Percentiles rank a stretch among this genome's conserved stretches.
Evolutionary conservation across 1,140 invertebrate species (phyloP).

Genomic region (Brachionus sp.): DNA sequence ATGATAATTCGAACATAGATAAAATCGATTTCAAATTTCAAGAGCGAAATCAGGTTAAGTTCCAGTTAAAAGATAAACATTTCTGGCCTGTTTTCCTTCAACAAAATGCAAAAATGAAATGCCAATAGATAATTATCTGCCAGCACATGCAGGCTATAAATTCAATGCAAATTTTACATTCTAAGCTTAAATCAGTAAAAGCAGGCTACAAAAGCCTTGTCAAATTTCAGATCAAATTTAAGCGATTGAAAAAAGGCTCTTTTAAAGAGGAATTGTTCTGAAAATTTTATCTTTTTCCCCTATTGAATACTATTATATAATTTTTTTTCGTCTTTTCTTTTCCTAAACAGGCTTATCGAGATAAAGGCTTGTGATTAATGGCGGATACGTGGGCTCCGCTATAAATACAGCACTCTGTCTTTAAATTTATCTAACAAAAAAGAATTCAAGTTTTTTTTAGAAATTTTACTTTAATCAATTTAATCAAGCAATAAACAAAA

Average conservation of each 20-base stretch:
- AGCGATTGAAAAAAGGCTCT: neutral
- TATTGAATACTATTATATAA: neutral
- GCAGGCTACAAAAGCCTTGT: neutral
- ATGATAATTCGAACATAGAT: conserved; percentile 5
- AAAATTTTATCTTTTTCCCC: neutral
- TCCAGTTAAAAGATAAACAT: conserved; percentile 33
- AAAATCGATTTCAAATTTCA: conserved; percentile 10
- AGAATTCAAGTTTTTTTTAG: neutral
- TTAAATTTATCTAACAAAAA: neutral
- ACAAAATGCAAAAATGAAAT: neutral
- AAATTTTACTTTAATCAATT: neutral
- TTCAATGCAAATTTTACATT: conserved; percentile 1
- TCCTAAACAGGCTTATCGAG: neutral
- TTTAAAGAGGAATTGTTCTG: neutral
- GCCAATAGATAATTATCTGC: neutral
- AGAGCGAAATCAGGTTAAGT: conserved; percentile 27
- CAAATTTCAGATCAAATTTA: neutral
- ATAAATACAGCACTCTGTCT: neutral
- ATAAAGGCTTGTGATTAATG: neutral
- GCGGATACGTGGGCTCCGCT: neutral
- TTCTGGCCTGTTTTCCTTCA: neutral
- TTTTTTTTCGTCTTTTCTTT: neutral
- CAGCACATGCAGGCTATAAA: neutral
- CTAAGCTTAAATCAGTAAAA: neutral
- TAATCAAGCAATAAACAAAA: neutral